Conservation (phyloP, 1,140 invertebrate genomes). For the Holcopasites calliopsidis region DNA sequence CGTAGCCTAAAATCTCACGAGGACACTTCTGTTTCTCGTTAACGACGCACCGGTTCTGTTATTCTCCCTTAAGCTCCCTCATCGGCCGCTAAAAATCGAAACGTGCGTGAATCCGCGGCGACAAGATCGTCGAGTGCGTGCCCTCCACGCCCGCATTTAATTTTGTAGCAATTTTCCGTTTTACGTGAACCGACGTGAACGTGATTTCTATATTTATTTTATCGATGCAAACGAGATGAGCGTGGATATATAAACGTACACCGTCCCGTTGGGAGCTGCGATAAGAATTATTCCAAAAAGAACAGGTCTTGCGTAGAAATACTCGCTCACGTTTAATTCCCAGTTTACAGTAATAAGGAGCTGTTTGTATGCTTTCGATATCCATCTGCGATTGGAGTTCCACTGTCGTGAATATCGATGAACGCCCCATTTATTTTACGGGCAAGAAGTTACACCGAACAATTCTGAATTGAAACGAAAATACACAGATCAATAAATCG, state of each 20-base stretch:
- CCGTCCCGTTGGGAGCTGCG: neutral
- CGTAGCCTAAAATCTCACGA: slow-evolving; percentile 39
- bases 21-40: slow-evolving; percentile 39
- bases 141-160: neutral
- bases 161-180: neutral
- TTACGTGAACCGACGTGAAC: neutral
- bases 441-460: too few relatives aligned
- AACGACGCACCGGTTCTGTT: slow-evolving; percentile 17
- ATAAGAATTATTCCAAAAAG: slow-evolving; percentile 24
- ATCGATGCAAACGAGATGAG: neutral
- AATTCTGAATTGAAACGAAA: too few relatives aligned
- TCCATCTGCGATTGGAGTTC: neutral
- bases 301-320: neutral
- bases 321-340: neutral
- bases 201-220: too few relatives aligned
- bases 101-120: slow-evolving; percentile 15
- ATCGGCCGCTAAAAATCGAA: slow-evolving; percentile 30
- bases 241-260: neutral
- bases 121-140: neutral
- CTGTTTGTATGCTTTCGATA: neutral
- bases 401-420: too few relatives aligned
- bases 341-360: neutral
- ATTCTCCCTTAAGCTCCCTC: slow-evolving; percentile 13
- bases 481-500: too few relatives aligned
- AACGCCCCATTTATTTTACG: neutral